Percentiles rank a stretch among this genome's conserved stretches.
Conservation (phyloP, 2,888 invertebrate species). For the Pediacus dermestoides region DNA sequence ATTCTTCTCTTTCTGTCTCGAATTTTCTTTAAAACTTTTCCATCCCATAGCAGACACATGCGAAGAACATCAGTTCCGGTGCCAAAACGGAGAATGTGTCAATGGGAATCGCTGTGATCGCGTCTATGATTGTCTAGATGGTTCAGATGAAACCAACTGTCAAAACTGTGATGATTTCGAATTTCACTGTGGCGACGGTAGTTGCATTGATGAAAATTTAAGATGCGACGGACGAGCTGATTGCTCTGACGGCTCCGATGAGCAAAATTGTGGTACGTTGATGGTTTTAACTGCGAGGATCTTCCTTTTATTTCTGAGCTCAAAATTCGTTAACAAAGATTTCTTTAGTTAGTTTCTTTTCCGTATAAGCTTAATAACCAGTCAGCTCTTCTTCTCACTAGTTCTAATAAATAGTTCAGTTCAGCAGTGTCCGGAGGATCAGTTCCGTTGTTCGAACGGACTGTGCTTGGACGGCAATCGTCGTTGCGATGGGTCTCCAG, state of each 20-base stretch:
- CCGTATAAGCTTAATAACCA: too few species aligned
- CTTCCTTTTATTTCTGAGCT: too few species aligned
- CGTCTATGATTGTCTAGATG: slow-evolving; percentile 72
- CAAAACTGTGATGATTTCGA: slow-evolving; percentile 23
- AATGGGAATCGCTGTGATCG: slow-evolving; percentile 47
- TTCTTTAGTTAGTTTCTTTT: too few species aligned
- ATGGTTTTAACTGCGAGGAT: too few species aligned
- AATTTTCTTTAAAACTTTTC: too few species aligned
- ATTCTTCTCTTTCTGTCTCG: too few species aligned
- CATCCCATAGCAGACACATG: slow-evolving; percentile 43
- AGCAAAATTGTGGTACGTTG: slow-evolving; percentile 51
- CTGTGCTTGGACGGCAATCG: slow-evolving; percentile 52
- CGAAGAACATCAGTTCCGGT: slow-evolving; percentile 52
- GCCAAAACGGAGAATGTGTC: slow-evolving; percentile 53
- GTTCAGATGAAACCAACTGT: slow-evolving; percentile 70
- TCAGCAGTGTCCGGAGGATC: slow-evolving; percentile 18
- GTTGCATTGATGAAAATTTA: slow-evolving; percentile 52
- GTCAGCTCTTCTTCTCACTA: too few species aligned
- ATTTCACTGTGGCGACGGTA: slow-evolving; percentile 41
- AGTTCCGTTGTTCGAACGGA: slow-evolving; percentile 37
- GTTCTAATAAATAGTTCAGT: slow-evolving; percentile 9
- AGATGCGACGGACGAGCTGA: slow-evolving; percentile 53
- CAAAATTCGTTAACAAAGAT: too few species aligned
- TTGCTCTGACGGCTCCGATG: slow-evolving; percentile 60
- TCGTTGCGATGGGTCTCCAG: slow-evolving; percentile 51